Evolutionary conservation across 2,113 vertebrate genomes (phyloP).

Genomic region (Donacobius atricapilla): DNA sequence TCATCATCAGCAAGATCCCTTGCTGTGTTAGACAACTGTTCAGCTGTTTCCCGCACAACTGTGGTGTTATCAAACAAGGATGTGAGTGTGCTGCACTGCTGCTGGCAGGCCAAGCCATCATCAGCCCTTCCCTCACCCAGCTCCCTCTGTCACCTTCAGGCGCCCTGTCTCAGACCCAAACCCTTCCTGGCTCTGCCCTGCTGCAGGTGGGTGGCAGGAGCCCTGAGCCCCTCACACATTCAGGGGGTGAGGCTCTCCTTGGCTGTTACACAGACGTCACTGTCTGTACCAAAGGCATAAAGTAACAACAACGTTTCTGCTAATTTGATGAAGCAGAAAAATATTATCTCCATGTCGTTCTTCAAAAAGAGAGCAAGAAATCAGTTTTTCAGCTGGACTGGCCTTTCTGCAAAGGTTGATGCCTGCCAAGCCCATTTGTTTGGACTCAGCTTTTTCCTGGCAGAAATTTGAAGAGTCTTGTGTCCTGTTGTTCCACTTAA

Average conservation of each 20-base stretch:
- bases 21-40: slow-evolving; percentile 27
- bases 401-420: background rate
- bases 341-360: background rate
- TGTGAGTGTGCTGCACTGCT: background rate
- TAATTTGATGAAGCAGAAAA: background rate
- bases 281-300: background rate
- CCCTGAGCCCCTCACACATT: fast-evolving
- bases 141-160: background rate
- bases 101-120: background rate
- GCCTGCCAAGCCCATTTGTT: background rate
- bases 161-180: background rate
- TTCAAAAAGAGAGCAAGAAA: background rate
- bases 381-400: background rate
- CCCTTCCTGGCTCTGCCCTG: background rate
- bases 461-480: background rate
- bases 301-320: background rate
- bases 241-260: background rate
- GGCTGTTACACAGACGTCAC: fast-evolving
- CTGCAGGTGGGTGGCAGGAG: background rate
- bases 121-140: background rate
- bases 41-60: background rate
- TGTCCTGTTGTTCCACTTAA: background rate
- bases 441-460: background rate
- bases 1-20: background rate
- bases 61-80: background rate